Evolutionary conservation across 2,113 vertebrate genomes (phyloP).

Genomic region (Carassius gibelio): DNA sequence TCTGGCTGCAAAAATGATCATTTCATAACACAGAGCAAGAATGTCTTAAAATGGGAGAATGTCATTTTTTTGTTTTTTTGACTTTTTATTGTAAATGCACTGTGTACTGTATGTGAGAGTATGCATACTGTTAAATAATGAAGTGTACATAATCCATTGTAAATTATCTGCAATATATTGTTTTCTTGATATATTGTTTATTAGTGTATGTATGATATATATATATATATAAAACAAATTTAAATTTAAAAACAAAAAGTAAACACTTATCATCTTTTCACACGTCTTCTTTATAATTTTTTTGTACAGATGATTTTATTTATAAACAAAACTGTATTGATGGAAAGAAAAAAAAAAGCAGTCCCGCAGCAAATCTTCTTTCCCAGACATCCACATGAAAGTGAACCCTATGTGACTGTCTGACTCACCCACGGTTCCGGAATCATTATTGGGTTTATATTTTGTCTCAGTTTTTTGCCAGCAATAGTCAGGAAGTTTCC

Average conservation of each 20-base stretch:
- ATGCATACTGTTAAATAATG: constrained; percentile 71
- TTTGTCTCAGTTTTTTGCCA: constrained; percentile 49
- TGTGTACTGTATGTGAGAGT: constrained; percentile 34
- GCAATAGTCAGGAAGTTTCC: constrained; percentile 48
- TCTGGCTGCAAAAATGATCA: background rate
- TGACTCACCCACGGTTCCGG: constrained; percentile 42
- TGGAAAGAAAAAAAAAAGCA: constrained; percentile 59
- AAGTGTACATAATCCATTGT: constrained; percentile 86
- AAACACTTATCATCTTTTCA: constrained; percentile 65
- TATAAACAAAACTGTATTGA: constrained; percentile 76
- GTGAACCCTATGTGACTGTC: constrained; percentile 42
- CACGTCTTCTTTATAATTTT: constrained; percentile 68
- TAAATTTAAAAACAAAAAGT: constrained; percentile 72
- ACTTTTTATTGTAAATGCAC: constrained; percentile 47
- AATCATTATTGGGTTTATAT: constrained; percentile 46
- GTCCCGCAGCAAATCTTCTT: constrained; percentile 45
- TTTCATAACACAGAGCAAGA: background rate
- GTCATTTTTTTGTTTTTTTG: background rate
- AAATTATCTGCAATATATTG: constrained; percentile 80
- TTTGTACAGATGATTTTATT: constrained; percentile 85
- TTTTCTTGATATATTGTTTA: constrained; percentile 77
- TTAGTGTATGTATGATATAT: constrained; percentile 75
- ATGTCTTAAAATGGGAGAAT: constrained; percentile 18
- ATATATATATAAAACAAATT: constrained; percentile 53
- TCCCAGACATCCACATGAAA: constrained; percentile 51